A percentile compares a stretch with the other conserved stretches of the same genome.
These are phyloP conservation scores for Lysiphlebus fabarum DNA, from an alignment of 1,140 invertebrate genomes.

Conservation along the genomic window DNA sequence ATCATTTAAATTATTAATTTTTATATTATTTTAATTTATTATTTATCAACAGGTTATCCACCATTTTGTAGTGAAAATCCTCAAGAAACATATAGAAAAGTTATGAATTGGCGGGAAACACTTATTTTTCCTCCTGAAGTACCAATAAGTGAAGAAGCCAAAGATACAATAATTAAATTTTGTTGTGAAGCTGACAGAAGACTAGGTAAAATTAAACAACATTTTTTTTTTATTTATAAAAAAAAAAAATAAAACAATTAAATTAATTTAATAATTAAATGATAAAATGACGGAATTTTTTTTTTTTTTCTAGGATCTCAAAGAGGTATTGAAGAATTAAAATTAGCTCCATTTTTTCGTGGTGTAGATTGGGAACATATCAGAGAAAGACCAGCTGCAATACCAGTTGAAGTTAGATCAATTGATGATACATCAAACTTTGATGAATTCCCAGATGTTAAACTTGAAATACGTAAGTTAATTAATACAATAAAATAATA, in stretches of 20 bases:
- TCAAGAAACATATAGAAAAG: conserved; percentile 98
- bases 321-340: conserved; percentile 84
- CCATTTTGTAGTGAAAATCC: conserved; percentile 99
- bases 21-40: not conserved
- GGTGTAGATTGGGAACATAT: conserved; percentile 96
- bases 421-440: conserved; percentile 99
- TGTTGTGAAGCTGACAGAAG: conserved; percentile 92
- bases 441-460: conserved; percentile 99
- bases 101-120: conserved; percentile 99
- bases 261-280: not conserved
- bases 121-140: conserved; percentile 98
- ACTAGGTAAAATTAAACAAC: conserved; percentile 39
- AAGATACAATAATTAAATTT: conserved; percentile 83
- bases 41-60: conserved; percentile 75
- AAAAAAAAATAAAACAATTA: not conserved
- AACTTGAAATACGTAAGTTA: conserved; percentile 94
- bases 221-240: conserved; percentile 9
- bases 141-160: conserved; percentile 92
- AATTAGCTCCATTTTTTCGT: conserved; percentile 81
- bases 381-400: conserved; percentile 94
- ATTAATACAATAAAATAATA: not conserved
- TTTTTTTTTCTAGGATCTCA: conserved; percentile 66
- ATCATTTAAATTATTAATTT: not conserved
- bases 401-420: conserved; percentile 89
- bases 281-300: conserved; percentile 7